phyloP scores from a whole-genome alignment of 1,140 invertebrate species.

The Drosophila tsacasi region DNA sequence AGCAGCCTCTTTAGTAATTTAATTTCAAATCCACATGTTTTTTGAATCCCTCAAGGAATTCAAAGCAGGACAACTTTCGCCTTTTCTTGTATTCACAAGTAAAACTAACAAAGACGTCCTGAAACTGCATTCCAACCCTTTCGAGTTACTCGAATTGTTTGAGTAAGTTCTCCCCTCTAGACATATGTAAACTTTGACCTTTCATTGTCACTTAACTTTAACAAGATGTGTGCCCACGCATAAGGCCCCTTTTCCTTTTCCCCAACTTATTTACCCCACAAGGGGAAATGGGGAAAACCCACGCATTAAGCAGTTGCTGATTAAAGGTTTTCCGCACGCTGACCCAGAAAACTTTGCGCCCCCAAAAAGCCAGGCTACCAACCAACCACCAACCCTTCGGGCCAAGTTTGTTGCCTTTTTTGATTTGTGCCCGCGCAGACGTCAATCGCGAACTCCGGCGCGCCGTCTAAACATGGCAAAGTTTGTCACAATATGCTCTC shows the following conservation, averaged over 20 bases:
- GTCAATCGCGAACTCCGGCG: conserved; percentile 23
- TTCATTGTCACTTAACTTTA: conserved; percentile 44
- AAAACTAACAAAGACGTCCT: conserved; percentile 11
- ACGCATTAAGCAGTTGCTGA: conserved; percentile 44
- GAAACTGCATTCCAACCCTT: conserved; percentile 15
- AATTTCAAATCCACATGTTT: neutral
- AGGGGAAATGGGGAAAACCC: conserved; percentile 29
- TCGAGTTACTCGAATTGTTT: conserved; percentile 15
- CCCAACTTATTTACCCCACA: conserved; percentile 8
- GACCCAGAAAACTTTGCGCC: conserved; percentile 42
- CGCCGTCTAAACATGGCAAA: conserved; percentile 39
- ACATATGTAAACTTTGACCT: conserved; percentile 40
- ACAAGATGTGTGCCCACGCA: conserved; percentile 27
- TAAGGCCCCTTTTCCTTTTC: neutral
- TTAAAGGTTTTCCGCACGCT: conserved; percentile 53
- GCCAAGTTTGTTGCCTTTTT: conserved; percentile 33
- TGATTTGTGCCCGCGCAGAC: conserved; percentile 28
- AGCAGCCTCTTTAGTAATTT: neutral
- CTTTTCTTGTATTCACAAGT: conserved; percentile 1
- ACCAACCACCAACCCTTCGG: conserved; percentile 10
- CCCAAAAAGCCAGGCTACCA: neutral
- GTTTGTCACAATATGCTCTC: conserved; percentile 42
- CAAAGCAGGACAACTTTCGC: neutral
- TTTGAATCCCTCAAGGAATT: neutral
- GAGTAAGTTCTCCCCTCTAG: neutral